Evolutionary conservation across 2,113 vertebrate species (phyloP), one percentile per base, ranked within the genome.

Genomic region (Neodon shergylaensis): DNA sequence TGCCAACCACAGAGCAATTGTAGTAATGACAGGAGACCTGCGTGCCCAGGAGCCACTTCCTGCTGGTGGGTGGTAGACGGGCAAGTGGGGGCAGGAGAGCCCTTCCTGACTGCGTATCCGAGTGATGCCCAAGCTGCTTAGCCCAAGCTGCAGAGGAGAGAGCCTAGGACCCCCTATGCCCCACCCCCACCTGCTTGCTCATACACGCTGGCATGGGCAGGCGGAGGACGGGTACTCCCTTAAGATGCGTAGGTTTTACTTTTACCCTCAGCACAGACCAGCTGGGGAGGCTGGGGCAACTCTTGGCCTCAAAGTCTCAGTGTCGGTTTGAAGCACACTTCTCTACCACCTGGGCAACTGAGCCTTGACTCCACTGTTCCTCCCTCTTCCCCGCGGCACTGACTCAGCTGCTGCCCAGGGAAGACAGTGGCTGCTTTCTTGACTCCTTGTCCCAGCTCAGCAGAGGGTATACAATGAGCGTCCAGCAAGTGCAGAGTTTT

Each of bases 1-100:
- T 13, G 12, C 24, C 31, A 79, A 97, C 95, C 97, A 96, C 85
- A 83, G 78, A 96, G 95, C 97, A 94, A 96, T 97, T 97, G 92
- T 2, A n/a, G 0, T 96, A 98, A 98, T 91, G 90, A 76, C 5
- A 13, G 74, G 82, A 83, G 77, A 89, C 44, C 88, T 88, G 42
- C 83, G 68, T 1, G 72, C 79, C 31, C 36, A 76, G 33, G 78
- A 52, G 39, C 74, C 10, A n/a, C 83, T 90, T 91, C 88, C 82
- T 63, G 81, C 65, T 17, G 17, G 44, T 0, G 58, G 65, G 61
- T 9, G 14, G 52, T 28, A 7, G 42, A 33, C 11, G 24, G 6
- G 58, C 26, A 5, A 16, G 49, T 12, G 79, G 36, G 36, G 52
- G 54, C 19, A 21, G 22, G 44, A 36, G 52, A 83, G 44, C 42